phyloP scores from a whole-genome alignment of 1,140 invertebrate species.

The Amyelois transitella region DNA sequence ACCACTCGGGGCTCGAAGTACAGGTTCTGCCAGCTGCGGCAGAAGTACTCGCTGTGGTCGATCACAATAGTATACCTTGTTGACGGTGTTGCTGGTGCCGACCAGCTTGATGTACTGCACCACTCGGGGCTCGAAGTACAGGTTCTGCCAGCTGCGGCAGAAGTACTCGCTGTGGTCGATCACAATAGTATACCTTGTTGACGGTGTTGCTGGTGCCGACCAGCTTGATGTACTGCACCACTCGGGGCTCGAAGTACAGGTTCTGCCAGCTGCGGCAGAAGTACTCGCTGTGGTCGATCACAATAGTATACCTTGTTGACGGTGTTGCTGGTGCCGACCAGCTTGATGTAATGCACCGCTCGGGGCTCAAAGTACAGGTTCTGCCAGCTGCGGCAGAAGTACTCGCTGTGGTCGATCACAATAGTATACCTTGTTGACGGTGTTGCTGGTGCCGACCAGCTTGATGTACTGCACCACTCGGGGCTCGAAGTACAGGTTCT shows the following conservation, averaged over 20 bases:
- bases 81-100: constrained; percentile 96
- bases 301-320: constrained; percentile 84
- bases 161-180: constrained; percentile 93
- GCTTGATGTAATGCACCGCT: constrained; percentile 91
- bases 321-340: constrained; percentile 96
- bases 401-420: constrained; percentile 93
- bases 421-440: constrained; percentile 86
- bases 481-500: constrained; percentile 93
- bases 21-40: constrained; percentile 96
- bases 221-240: constrained; percentile 92
- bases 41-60: constrained; percentile 93
- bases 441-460: constrained; percentile 96
- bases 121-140: constrained; percentile 93
- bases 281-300: constrained; percentile 90
- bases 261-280: constrained; percentile 98
- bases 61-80: constrained; percentile 92
- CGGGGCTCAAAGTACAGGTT: constrained; percentile 92
- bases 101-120: constrained; percentile 93
- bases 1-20: constrained; percentile 94
- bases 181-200: constrained; percentile 81
- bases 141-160: constrained; percentile 97
- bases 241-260: constrained; percentile 92
- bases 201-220: constrained; percentile 97
- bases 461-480: constrained; percentile 92
- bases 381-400: constrained; percentile 97